These are phyloP conservation scores for Aphelocoma californica DNA, from an alignment of 2,797 vertebrate species.

Conservation along the genomic window DNA sequence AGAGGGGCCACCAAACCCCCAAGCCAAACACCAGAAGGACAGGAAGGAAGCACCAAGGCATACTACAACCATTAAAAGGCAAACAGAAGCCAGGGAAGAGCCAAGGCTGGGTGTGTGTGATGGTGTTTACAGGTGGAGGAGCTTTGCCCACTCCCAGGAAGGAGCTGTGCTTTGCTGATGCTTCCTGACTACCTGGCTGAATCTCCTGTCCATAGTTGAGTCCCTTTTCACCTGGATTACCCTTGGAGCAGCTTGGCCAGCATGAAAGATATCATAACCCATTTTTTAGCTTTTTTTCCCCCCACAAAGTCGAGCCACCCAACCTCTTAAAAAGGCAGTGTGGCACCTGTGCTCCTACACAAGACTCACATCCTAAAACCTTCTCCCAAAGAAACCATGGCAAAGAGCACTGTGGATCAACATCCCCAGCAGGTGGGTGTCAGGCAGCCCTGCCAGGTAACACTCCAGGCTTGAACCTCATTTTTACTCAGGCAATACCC, in stretches of 20 bases:
- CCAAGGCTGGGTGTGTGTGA: not conserved
- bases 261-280: not conserved
- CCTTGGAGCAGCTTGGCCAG: not conserved
- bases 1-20: not conserved
- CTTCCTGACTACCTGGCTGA: not conserved
- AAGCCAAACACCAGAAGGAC: not conserved
- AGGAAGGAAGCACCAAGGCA: not conserved
- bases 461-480: not conserved
- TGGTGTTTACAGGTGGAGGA: not conserved
- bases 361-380: not conserved
- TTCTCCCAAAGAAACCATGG: not conserved
- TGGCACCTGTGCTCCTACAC: not conserved
- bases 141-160: not conserved
- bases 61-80: not conserved
- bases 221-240: not conserved
- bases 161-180: not conserved
- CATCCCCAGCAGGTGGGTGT: not conserved
- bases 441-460: not conserved
- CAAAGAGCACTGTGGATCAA: not conserved
- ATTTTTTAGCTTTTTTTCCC: not conserved
- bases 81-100: not conserved
- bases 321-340: not conserved
- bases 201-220: rapidly evolving
- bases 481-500: not conserved
- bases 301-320: not conserved